Evolutionary conservation across 2,113 vertebrate genomes (phyloP), one percentile per base, ranked within the genome.

Genomic region (Pituophis catenifer): DNA sequence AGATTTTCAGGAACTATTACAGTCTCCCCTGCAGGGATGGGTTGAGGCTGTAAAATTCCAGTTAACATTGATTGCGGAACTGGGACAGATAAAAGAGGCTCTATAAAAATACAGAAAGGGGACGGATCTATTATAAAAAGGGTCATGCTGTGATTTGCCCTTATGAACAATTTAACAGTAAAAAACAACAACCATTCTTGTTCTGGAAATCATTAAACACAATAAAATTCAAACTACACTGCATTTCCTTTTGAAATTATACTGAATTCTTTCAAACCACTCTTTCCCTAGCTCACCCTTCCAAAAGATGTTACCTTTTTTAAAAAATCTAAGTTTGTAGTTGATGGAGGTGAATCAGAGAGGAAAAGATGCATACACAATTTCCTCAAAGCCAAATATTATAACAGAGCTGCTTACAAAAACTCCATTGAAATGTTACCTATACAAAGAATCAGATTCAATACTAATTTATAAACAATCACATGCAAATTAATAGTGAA

Each of bases 1-100:
- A 99, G 98, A 97, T 99, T 99, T 98, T 99, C 99, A 53, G 99
- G 99, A 94, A 99, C 98, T 95, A 99, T 98, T 97, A 99, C 99
- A 10, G 99, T 99, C 96, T 99, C 99, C 96, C 99, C 99, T 58
- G 98, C 98, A 89, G 98, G 98, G 97, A 99, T 97, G 57, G 99
- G 98, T 85, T 99, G 99, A 88, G 99, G 99, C 96, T 99, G 99
- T 97, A 99, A 98, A 98, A 99, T 98, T 93, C 98, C 98, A 95
- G 98, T 96, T 91, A 98, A 96, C 58, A 98, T 96, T 21, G 98
- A 97, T 96, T 98, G 98, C 96, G 98, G 98, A 97, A 98, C 96
- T 91, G 98, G 96, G 85, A 98, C 97, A 95, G 98, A 97, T 96
- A 99, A 96, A 93, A 98, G 97, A 92, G 98, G 96, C 52, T 98